Base-by-base conservation (phyloP, 2,888 invertebrate species). In the Epirrita christyi region DNA sequence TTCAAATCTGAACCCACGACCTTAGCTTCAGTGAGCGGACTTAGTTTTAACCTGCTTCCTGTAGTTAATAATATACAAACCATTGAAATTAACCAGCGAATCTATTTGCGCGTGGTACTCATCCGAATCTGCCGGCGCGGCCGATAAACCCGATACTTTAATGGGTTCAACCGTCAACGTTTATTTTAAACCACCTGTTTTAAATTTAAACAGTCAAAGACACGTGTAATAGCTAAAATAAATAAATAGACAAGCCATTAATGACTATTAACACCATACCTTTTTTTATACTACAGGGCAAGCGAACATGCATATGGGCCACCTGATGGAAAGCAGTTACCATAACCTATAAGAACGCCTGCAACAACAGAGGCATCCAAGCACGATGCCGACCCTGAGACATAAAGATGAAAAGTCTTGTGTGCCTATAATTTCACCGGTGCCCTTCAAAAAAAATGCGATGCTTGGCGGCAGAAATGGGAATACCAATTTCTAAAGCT, bases 91-190 rank as follows among this genome's bases (percentile, higher is more conserved):
- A 44, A 52, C 43, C 59, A 55, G 55, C 36, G 38, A 27, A 44
- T 44, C 55, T 60, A 60, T 60, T 60, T 60, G 44, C 50, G 58
- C 29, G 21, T 14, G 51, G 42, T 43, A 27, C 11, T 37, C 41
- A 42, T 27, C 46, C 29, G 13, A 32, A 32, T 45, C 38, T 38
- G 42, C 41, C 40, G 42, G 53, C 50, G 55, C 49, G 50, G 37
- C 50, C 44, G 52, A 56, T 57, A 54, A 44, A 57, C 57, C 32
- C 50, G 61, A 66, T 62, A 64, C 60, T 47, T 57, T 62, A 66
- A 64, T 66, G 60, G 61, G 36, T 54, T 63, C 54, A 21, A 21
- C 21, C 21, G 21, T 21, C 21, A 46, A 48, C 29, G 59, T 46
- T 60, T 60, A 58, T 66, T 66, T 66, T 50, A 47, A 56, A 59